Percentiles rank a stretch among this genome's conserved stretches.
Evolutionary conservation across 2,797 vertebrate genomes (phyloP).

Genomic region (Ctenosaura bakeri): DNA sequence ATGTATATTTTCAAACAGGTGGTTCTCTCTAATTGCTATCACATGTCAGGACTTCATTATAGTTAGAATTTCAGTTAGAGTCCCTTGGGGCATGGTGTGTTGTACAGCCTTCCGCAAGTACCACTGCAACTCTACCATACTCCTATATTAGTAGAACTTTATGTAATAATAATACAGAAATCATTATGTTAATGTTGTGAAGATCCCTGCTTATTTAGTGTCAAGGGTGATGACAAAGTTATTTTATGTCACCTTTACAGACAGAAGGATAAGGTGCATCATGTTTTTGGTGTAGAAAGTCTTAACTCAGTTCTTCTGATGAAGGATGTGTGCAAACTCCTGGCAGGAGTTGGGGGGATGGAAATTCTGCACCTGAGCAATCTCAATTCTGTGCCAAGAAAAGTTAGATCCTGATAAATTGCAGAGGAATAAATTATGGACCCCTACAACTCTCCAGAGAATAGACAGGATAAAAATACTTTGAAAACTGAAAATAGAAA

Average conservation of each 20-base stretch:
- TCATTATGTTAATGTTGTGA: background rate
- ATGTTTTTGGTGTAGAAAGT: background rate
- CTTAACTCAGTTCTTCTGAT: background rate
- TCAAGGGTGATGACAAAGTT: background rate
- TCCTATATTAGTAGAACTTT: background rate
- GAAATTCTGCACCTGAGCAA: background rate
- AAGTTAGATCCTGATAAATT: background rate
- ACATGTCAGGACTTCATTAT: background rate
- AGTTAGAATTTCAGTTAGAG: background rate
- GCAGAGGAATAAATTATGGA: background rate
- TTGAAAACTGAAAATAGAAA: background rate
- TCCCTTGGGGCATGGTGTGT: background rate
- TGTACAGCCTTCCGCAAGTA: background rate
- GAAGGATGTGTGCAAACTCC: background rate
- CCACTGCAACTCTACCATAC: background rate
- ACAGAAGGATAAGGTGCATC: background rate
- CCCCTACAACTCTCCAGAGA: background rate
- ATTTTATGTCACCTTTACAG: background rate
- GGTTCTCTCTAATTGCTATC: slow-evolving; percentile 7
- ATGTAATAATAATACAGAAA: slow-evolving; percentile 1
- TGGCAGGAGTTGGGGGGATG: background rate
- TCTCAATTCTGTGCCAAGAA: background rate
- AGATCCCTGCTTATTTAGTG: background rate
- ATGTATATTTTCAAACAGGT: slow-evolving; percentile 15
- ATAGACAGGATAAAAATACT: background rate